Conservation (phyloP, 1,140 invertebrate species). For the Drosophila orosa region DNA sequence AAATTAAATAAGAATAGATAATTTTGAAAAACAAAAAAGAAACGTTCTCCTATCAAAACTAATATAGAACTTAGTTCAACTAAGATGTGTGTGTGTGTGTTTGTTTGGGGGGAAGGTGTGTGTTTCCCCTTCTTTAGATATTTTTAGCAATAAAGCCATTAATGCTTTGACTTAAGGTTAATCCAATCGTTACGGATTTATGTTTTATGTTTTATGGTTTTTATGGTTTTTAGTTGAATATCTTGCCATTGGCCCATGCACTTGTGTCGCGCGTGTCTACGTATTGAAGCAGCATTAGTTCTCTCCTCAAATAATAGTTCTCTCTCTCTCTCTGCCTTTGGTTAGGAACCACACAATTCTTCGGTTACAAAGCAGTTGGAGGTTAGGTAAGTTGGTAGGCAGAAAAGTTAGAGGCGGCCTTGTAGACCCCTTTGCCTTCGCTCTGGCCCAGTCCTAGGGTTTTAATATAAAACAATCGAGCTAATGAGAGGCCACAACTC, state of each 20-base stretch:
- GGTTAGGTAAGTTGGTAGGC: neutral
- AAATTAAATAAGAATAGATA: constrained; percentile 16
- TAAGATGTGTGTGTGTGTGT: too few relatives aligned
- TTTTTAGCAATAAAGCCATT: constrained; percentile 9
- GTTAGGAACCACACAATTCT: constrained; percentile 26
- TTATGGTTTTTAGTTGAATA: constrained; percentile 37
- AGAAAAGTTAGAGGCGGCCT: neutral
- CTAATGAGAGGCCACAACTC: constrained; percentile 36
- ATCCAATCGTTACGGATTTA: constrained; percentile 28
- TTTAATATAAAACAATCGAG: constrained; percentile 82
- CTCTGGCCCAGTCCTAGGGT: constrained; percentile 60
- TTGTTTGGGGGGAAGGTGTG: neutral
- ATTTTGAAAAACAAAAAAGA: constrained; percentile 18
- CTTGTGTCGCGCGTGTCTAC: constrained; percentile 15
- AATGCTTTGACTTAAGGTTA: constrained; percentile 26
- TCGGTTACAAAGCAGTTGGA: neutral
- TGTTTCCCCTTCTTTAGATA: neutral
- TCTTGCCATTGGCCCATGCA: constrained; percentile 45
- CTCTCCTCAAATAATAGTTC: neutral
- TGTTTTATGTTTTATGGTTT: constrained; percentile 1
- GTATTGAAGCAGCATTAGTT: constrained; percentile 20
- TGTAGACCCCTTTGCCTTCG: neutral
- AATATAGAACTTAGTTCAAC: constrained; percentile 62
- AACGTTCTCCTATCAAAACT: constrained; percentile 8
- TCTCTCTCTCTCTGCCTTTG: neutral